Base-by-base conservation (phyloP, 2,888 invertebrate species). In the Arrhopalites spinosus region DNA sequence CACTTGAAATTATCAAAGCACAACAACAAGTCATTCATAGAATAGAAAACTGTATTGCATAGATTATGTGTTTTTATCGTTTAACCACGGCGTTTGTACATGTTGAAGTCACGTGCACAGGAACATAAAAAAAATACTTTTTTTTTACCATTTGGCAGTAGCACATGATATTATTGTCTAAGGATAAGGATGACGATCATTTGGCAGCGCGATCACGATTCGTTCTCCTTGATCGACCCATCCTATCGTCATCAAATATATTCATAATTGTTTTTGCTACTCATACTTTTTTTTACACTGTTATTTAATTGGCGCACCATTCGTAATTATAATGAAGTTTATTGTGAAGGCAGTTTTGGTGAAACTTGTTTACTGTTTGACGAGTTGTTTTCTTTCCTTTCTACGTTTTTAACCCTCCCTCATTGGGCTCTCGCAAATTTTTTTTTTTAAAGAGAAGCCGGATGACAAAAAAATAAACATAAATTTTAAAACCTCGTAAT, bases 11-110 rank as follows among this genome's bases (percentile, higher is more conserved):
- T 2, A 2, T 25, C 23, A 13, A 27, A 23, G 23, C 25, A 27
- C 61, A 61, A 23, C 23, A 61, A 61, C 25, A 61, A 36, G 61
- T 25, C 20, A 61, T 61, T 61, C 61, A 61, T 61, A 36, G 36
- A 36, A 36, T 36, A 36, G 36, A 36, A 36, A 36, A 36, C 36
- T 36, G 36, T 36, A 36, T 36, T 36, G 36, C 3, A 36, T 36
- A 36, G 36, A 36, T 36, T 7, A 36, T 36, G n/a, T n/a, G 36
- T 36, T 36, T 36, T 36, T 36, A 36, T 36, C 36, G 36, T 11
- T 36, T 36, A 36, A 36, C 36, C 36, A 36, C 36, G 36, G 36
- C 11, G 36, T 36, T 36, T 36, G 36, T 7, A 36, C 36, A 36
- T 36, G 36, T 36, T 36, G 5, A 36, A 36, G 11, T 36, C 36